A percentile compares a stretch with the other conserved stretches of the same genome.
phyloP scores from a whole-genome alignment of 1,140 invertebrate species.

The Solenopsis invicta region DNA sequence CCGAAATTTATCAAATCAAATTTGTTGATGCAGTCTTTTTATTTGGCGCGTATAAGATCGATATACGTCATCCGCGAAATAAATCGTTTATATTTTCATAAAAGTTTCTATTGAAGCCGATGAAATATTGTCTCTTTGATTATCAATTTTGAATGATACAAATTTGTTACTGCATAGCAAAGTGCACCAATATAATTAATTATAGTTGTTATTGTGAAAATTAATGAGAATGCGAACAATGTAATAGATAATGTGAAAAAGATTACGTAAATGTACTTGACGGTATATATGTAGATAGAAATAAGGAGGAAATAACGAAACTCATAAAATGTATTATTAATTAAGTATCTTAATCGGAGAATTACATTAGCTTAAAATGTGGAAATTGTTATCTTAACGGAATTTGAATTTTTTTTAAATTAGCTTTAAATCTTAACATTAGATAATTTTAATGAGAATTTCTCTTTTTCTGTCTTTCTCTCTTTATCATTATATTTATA shows the following conservation, averaged over 20 bases:
- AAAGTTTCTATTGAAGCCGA: background rate
- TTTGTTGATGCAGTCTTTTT: conserved; percentile 2
- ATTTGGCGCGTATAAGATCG: conserved; percentile 33
- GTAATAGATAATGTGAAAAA: background rate
- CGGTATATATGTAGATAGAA: background rate
- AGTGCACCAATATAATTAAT: background rate
- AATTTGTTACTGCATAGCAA: background rate
- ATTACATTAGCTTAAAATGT: background rate
- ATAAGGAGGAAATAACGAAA: background rate
- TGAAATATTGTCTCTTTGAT: background rate
- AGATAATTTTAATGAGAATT: background rate
- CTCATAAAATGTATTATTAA: background rate
- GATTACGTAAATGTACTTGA: background rate
- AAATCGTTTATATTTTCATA: conserved; percentile 25
- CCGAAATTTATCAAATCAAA: conserved; percentile 1
- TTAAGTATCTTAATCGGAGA: background rate
- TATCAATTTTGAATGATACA: background rate
- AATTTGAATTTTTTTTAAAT: background rate
- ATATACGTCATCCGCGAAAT: background rate
- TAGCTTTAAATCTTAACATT: background rate
- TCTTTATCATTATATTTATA: background rate
- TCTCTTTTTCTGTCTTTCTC: background rate
- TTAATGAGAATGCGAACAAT: background rate
- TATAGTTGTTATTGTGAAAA: background rate
- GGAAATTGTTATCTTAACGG: background rate